phyloP scores from a whole-genome alignment of 2,113 vertebrate genomes.

The Condylura cristata region DNA sequence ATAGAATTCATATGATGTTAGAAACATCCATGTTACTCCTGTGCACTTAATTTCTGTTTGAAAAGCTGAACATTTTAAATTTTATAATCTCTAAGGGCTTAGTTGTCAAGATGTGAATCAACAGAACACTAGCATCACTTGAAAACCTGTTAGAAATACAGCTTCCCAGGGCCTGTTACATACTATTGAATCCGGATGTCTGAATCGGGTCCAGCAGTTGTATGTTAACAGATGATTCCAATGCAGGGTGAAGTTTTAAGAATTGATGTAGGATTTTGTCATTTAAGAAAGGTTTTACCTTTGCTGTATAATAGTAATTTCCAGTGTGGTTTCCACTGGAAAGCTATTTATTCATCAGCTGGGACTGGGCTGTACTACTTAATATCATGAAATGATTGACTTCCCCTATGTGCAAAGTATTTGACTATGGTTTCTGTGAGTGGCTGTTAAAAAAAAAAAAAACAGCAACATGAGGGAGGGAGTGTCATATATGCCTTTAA shows the following conservation, averaged over 20 bases:
- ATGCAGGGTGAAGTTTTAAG: not conserved
- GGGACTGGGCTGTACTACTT: not conserved
- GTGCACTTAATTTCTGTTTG: not conserved
- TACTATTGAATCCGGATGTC: not conserved
- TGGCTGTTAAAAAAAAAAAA: not conserved
- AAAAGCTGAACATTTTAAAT: not conserved
- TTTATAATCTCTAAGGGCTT: not conserved
- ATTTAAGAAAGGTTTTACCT: slow-evolving; percentile 30
- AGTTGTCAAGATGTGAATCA: not conserved
- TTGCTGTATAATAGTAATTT: slow-evolving; percentile 8
- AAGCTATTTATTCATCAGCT: slow-evolving; percentile 21
- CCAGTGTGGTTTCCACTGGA: not conserved
- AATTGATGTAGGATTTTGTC: slow-evolving; percentile 22
- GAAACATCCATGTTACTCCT: not conserved
- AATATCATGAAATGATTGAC: slow-evolving; percentile 21
- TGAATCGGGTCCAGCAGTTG: not conserved
- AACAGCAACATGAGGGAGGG: not conserved
- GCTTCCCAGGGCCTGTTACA: not conserved
- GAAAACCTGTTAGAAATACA: not conserved
- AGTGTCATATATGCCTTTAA: not conserved
- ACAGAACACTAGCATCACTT: not conserved
- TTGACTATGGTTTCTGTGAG: slow-evolving; percentile 32
- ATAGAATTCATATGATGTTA: not conserved
- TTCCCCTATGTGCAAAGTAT: not conserved
- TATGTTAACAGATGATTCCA: slow-evolving; percentile 27